These are phyloP conservation scores for Cynaeus angustus DNA, from an alignment of 2,888 invertebrate species.

Conservation along the genomic window DNA sequence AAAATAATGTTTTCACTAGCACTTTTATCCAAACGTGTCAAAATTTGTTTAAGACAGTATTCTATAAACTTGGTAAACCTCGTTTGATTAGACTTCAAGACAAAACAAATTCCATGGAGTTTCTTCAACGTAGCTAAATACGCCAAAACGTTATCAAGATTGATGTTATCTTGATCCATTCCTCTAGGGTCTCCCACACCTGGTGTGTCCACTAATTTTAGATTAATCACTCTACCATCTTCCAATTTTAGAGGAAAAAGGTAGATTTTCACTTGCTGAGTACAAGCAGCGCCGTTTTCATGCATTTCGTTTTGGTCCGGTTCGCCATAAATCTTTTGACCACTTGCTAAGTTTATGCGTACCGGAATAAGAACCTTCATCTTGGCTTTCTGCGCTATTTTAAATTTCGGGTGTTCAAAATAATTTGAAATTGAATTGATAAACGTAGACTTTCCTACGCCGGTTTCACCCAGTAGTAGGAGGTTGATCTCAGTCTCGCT, in stretches of 20 bases:
- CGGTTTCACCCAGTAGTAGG: slow-evolving; percentile 60
- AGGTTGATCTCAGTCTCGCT: slow-evolving; percentile 54
- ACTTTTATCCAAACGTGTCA: slow-evolving; percentile 65
- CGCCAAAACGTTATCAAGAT: slow-evolving; percentile 63
- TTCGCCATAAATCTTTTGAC: neutral
- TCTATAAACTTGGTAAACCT: slow-evolving; percentile 63
- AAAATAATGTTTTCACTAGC: slow-evolving; percentile 66
- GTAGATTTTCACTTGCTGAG: slow-evolving; percentile 58
- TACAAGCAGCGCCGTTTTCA: slow-evolving; percentile 54
- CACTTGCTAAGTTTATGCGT: slow-evolving; percentile 48
- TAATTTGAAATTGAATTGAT: slow-evolving; percentile 62
- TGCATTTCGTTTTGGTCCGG: slow-evolving; percentile 7
- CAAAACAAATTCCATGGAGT: slow-evolving; percentile 65
- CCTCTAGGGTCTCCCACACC: slow-evolving; percentile 63
- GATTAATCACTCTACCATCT: slow-evolving; percentile 47
- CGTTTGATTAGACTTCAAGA: slow-evolving; percentile 63
- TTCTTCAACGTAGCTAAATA: slow-evolving; percentile 62
- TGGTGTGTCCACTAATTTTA: slow-evolving; percentile 67
- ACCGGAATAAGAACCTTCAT: slow-evolving; percentile 56
- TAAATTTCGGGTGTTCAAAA: slow-evolving; percentile 48
- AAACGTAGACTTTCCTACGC: slow-evolving; percentile 63
- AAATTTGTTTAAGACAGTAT: slow-evolving; percentile 65
- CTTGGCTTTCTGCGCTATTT: slow-evolving; percentile 41
- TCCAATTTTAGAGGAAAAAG: slow-evolving; percentile 53
- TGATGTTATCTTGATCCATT: slow-evolving; percentile 56